Conservation (phyloP, 2,888 invertebrate genomes). For the Hirudinaria manillensis region DNA sequence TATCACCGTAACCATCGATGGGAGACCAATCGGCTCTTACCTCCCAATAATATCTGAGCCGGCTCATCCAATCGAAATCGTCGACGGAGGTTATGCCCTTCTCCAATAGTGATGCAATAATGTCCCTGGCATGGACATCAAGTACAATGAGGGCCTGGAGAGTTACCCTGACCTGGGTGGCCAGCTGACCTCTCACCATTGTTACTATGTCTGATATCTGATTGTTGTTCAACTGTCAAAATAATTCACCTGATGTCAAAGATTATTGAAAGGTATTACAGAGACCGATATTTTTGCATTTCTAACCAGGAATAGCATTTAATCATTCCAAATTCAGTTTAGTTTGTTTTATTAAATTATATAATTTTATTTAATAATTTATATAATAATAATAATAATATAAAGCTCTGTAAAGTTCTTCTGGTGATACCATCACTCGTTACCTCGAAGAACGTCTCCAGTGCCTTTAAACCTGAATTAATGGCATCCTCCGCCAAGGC, state of each 20-base stretch:
- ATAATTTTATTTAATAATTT: too few species aligned
- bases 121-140: slow-evolving; percentile 63
- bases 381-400: too few species aligned
- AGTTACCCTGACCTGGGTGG: slow-evolving; percentile 55
- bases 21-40: slow-evolving; percentile 39
- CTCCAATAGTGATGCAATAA: slow-evolving; percentile 48
- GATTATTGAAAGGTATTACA: too few species aligned
- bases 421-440: too few species aligned
- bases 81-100: slow-evolving; percentile 49
- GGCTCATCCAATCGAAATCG: slow-evolving; percentile 56
- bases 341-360: too few species aligned
- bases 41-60: slow-evolving; percentile 57
- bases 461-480: slow-evolving; percentile 49
- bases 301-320: too few species aligned
- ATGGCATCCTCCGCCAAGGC: slow-evolving; percentile 51
- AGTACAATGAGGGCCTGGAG: slow-evolving; percentile 62
- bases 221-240: slow-evolving; percentile 60
- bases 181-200: slow-evolving; percentile 60
- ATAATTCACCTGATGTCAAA: neutral
- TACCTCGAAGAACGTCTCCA: slow-evolving; percentile 62
- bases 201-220: slow-evolving; percentile 74
- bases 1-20: too few species aligned
- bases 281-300: too few species aligned
- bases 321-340: too few species aligned
- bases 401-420: too few species aligned